These are phyloP conservation scores for Ivindomyrus marchei DNA, from an alignment of 2,113 vertebrate genomes.

Conservation along the genomic window DNA sequence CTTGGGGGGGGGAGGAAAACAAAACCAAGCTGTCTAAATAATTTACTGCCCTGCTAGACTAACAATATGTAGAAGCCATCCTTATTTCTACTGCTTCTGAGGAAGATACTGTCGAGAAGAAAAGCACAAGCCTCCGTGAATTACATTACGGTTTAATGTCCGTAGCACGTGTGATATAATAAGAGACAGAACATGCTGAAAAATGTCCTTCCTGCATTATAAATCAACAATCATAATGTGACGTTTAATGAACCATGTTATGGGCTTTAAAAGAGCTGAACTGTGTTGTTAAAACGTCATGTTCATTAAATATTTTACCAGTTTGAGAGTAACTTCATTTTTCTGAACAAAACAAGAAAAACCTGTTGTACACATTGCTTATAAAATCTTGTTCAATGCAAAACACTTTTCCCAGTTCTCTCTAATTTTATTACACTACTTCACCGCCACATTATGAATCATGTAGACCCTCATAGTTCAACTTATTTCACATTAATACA, in stretches of 20 bases:
- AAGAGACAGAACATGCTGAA: neutral
- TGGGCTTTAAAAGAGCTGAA: neutral
- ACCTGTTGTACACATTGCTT: neutral
- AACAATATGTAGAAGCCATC: neutral
- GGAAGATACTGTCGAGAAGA: neutral
- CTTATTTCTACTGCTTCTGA: neutral
- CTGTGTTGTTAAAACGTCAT: neutral
- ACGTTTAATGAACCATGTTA: neutral
- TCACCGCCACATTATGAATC: neutral
- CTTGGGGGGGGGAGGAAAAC: neutral
- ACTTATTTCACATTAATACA: neutral
- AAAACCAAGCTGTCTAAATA: neutral
- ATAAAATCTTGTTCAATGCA: neutral
- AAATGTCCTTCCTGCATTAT: neutral
- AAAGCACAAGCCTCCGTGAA: neutral
- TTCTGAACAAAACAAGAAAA: neutral
- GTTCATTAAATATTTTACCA: neutral
- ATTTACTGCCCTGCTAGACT: conserved; percentile 1
- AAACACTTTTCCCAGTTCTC: neutral
- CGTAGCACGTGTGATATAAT: neutral
- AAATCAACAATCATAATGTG: neutral
- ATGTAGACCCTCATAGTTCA: neutral
- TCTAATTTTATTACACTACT: neutral
- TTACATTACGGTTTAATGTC: neutral
- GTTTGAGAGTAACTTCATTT: neutral